Conservation (phyloP, 2,888 invertebrate genomes). For the Oscheius onirici region DNA sequence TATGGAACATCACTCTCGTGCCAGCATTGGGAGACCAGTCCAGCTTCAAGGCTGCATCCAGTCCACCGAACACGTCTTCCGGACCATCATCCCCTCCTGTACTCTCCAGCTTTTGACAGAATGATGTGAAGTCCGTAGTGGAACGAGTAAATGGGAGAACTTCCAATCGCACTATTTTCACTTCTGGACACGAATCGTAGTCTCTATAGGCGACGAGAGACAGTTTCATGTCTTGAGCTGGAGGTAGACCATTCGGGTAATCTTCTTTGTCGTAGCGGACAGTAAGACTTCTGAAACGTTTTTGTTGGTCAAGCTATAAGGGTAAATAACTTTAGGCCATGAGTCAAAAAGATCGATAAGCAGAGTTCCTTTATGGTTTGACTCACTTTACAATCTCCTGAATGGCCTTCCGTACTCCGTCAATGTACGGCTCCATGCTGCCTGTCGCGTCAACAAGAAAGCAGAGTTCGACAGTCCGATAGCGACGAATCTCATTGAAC, state of each 20-base stretch:
- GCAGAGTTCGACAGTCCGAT: constrained; percentile 11
- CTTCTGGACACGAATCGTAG: not conserved
- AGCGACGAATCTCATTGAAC: constrained; percentile 12
- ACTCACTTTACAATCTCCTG: not conserved
- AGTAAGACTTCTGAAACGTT: too few species aligned
- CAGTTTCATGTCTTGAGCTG: not conserved
- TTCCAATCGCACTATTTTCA: constrained; percentile 6
- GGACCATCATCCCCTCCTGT: constrained; percentile 23
- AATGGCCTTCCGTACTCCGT: constrained; percentile 1
- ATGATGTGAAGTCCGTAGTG: constrained; percentile 7
- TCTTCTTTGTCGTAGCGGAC: too few species aligned
- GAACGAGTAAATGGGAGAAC: constrained; percentile 5
- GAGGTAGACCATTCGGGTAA: not conserved
- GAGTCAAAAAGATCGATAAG: too few species aligned
- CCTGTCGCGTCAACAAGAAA: constrained; percentile 17
- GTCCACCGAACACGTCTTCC: constrained; percentile 37
- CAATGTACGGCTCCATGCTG: constrained; percentile 17
- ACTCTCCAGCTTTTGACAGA: constrained; percentile 3
- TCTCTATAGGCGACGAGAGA: not conserved
- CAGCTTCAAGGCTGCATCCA: constrained; percentile 16
- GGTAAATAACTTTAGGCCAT: too few species aligned
- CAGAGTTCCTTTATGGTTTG: too few species aligned
- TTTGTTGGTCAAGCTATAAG: too few species aligned
- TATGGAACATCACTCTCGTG: constrained; percentile 29
- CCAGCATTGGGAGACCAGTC: constrained; percentile 15